These are phyloP conservation scores for Agriopis leucophaearia DNA, from an alignment of 2,888 invertebrate genomes.

Conservation along the genomic window DNA sequence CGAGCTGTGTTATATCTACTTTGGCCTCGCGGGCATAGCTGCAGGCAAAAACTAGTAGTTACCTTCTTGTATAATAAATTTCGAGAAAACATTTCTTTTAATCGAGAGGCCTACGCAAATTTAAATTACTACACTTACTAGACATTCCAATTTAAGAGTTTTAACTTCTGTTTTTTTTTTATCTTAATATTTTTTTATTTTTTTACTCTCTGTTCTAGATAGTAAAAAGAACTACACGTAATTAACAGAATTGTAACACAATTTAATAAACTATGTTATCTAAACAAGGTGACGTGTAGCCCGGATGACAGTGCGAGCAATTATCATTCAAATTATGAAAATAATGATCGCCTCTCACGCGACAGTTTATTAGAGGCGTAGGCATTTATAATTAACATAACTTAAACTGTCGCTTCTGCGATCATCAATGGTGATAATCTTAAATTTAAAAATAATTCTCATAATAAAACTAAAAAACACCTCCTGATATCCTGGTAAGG, in stretches of 20 bases:
- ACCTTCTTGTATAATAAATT: no score
- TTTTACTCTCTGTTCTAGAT: no score
- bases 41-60: no score
- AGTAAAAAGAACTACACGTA: neutral
- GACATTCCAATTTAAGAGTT: neutral
- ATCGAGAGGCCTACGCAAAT: neutral
- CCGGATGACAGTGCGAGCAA: constrained; percentile 31
- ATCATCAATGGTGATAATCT: constrained; percentile 11
- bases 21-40: no score
- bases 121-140: neutral
- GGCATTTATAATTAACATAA: constrained; percentile 28
- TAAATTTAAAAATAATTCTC: no score
- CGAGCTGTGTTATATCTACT: no score
- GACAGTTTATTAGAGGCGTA: constrained; percentile 41
- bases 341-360: constrained; percentile 42
- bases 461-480: no score
- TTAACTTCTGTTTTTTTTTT: no score
- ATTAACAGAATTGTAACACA: constrained; percentile 3
- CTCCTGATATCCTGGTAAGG: no score
- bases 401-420: constrained; percentile 2
- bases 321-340: constrained; percentile 25
- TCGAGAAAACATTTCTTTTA: neutral
- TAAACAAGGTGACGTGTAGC: constrained; percentile 24
- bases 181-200: no score
- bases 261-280: constrained; percentile 20